phyloP scores from a whole-genome alignment of 2,113 vertebrate species.

The Copsychus sechellarum region DNA sequence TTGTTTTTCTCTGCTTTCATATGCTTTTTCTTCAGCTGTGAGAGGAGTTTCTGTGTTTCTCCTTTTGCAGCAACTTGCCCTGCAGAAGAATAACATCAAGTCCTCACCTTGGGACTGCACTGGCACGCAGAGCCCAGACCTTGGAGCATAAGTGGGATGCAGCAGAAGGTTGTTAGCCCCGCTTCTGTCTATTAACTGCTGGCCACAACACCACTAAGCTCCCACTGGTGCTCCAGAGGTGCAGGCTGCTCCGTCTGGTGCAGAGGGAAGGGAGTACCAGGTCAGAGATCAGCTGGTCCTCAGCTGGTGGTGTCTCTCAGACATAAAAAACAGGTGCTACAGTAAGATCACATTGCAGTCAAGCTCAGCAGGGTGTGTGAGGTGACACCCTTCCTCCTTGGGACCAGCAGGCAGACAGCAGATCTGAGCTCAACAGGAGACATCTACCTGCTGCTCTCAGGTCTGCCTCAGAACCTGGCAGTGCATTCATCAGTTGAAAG shows the following conservation, averaged over 20 bases:
- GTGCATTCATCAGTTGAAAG: neutral
- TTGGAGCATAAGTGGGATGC: neutral
- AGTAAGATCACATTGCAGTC: neutral
- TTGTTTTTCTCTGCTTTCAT: neutral
- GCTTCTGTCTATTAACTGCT: neutral
- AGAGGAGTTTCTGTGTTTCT: neutral
- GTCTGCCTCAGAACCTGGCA: neutral
- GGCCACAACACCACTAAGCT: neutral
- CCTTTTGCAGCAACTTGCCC: neutral
- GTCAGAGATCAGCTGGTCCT: neutral
- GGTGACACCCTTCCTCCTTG: neutral
- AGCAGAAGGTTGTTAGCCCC: neutral
- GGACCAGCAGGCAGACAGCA: neutral
- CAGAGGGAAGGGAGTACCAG: neutral
- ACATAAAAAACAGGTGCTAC: neutral
- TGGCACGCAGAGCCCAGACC: neutral
- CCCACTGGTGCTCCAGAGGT: neutral
- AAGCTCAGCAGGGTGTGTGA: neutral
- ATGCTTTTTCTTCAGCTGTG: neutral
- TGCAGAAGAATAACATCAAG: neutral
- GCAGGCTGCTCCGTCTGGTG: neutral
- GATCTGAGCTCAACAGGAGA: neutral
- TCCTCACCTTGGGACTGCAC: neutral
- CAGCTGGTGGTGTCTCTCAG: neutral
- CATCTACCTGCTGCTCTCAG: neutral